A percentile compares a stretch with the other conserved stretches of the same genome.
phyloP scores from a whole-genome alignment of 2,113 vertebrate species.

The Monarcha castaneiventris region DNA sequence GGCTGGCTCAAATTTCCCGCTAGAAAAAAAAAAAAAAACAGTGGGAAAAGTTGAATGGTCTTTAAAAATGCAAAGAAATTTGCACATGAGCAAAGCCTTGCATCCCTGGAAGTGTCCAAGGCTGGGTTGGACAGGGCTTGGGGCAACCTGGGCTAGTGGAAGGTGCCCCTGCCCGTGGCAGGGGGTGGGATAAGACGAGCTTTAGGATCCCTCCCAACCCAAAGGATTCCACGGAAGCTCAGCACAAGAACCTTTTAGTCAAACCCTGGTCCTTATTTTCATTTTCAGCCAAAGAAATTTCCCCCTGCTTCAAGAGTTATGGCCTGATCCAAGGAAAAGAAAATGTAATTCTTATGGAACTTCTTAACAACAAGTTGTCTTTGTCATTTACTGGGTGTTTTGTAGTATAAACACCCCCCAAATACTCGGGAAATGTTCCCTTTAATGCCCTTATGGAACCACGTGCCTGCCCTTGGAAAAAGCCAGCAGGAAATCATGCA shows the following conservation, averaged over 20 bases:
- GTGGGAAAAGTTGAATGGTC: background rate
- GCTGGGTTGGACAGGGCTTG: accelerated
- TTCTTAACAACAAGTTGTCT: background rate
- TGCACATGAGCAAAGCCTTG: background rate
- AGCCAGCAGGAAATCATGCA: background rate
- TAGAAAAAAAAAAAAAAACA: background rate
- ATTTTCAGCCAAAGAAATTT: background rate
- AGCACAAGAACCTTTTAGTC: background rate
- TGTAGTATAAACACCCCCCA: background rate
- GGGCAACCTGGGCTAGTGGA: background rate
- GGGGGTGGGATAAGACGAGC: no score
- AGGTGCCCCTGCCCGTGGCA: background rate
- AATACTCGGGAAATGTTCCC: background rate
- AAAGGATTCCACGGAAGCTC: background rate
- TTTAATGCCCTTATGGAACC: background rate
- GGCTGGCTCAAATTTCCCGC: background rate
- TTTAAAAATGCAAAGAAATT: background rate
- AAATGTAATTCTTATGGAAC: background rate
- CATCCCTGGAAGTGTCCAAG: background rate
- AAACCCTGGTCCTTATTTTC: background rate
- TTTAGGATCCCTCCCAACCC: background rate
- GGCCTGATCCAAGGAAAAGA: background rate
- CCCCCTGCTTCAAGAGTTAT: background rate
- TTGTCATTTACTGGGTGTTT: background rate
- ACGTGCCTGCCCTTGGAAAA: background rate